These are phyloP conservation scores for Aspidiotus rigidus DNA, from an alignment of 2,888 invertebrate genomes.

Conservation along the genomic window DNA sequence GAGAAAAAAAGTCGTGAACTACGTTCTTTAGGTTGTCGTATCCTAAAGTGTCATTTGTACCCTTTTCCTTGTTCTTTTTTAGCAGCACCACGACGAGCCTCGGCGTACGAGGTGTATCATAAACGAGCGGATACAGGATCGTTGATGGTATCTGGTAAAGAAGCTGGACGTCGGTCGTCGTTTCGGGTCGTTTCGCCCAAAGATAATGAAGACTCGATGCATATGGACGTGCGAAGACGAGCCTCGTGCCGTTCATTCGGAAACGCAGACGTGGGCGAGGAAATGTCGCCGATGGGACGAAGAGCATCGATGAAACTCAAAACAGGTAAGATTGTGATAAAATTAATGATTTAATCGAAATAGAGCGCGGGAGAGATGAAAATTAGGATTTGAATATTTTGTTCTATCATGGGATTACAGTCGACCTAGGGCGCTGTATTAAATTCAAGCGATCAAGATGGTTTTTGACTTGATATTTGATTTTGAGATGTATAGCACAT, in stretches of 20 bases:
- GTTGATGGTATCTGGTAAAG: slow-evolving; percentile 16
- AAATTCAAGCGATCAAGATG: no score
- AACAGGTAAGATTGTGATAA: background rate
- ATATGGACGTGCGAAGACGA: slow-evolving; percentile 12
- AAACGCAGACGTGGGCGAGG: background rate
- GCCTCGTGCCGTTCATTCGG: slow-evolving; percentile 6
- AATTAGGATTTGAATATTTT: no score
- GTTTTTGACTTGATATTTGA: no score
- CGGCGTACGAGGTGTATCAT: slow-evolving; percentile 67
- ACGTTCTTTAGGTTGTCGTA: background rate
- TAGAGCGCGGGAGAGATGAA: background rate
- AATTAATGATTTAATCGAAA: slow-evolving; percentile 9
- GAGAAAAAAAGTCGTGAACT: background rate
- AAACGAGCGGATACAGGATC: slow-evolving; percentile 17
- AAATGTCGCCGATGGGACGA: slow-evolving; percentile 9
- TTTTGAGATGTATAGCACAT: no score
- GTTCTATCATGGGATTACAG: no score
- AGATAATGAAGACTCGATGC: slow-evolving; percentile 36
- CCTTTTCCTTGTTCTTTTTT: background rate
- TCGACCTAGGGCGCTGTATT: no score
- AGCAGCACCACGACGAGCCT: slow-evolving; percentile 63
- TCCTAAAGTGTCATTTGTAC: background rate
- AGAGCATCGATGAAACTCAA: slow-evolving; percentile 22
- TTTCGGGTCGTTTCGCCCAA: slow-evolving; percentile 41
- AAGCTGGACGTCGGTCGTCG: slow-evolving; percentile 43